Conservation (phyloP, 2,888 invertebrate species). For the Coelopa pilipes region DNA sequence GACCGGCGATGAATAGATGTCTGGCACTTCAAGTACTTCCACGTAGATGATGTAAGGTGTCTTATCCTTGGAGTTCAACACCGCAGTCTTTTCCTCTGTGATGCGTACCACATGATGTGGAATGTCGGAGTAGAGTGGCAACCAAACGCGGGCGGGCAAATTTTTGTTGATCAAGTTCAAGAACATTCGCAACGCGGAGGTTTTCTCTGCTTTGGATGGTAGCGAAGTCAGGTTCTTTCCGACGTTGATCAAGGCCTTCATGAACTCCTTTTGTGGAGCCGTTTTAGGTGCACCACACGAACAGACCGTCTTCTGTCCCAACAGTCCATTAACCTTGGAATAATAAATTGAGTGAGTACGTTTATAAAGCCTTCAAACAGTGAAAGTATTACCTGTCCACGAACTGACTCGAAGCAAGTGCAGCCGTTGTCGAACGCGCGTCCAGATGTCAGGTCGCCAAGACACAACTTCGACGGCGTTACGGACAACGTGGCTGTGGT, state of each 20-base stretch:
- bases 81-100: constrained; percentile 96
- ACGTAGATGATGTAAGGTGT: constrained; percentile 99
- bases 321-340: constrained; percentile 76
- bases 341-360: constrained; percentile 50
- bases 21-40: constrained; percentile 90
- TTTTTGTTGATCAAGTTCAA: constrained; percentile 94
- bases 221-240: constrained; percentile 84
- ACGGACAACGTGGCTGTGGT: constrained; percentile 59
- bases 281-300: constrained; percentile 84
- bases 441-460: constrained; percentile 93
- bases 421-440: constrained; percentile 98
- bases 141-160: constrained; percentile 97
- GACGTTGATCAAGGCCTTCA: constrained; percentile 86
- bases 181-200: constrained; percentile 91
- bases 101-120: constrained; percentile 96
- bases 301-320: constrained; percentile 81
- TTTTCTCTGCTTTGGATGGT: constrained; percentile 91
- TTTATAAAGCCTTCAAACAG: no score
- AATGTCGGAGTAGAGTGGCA: constrained; percentile 86
- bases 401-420: constrained; percentile 87
- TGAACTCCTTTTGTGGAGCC: constrained; percentile 85
- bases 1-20: constrained; percentile 84
- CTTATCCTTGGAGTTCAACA: constrained; percentile 91
- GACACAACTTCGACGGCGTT: constrained; percentile 73
- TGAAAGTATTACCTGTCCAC: constrained; percentile 68